Conservation (phyloP, 2,797 vertebrate species). For the Pseudochirops corinnae region DNA sequence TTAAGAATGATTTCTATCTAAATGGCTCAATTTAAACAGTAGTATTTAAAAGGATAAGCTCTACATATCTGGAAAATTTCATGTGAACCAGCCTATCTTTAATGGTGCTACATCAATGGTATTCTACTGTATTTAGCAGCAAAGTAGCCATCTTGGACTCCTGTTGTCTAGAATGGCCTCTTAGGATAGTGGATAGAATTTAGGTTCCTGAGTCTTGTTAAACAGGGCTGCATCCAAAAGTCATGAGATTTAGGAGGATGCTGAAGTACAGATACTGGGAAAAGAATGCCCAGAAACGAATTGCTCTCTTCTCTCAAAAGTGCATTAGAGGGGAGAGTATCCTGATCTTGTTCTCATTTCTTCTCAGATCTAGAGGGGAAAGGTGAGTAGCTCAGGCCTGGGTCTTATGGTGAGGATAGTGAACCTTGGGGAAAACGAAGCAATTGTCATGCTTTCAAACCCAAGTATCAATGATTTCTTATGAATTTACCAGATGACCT, state of each 20-base stretch:
- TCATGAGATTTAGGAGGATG: background rate
- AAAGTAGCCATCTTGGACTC: background rate
- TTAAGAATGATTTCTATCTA: background rate
- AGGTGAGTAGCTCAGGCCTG: background rate
- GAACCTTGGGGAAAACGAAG: background rate
- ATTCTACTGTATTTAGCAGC: background rate
- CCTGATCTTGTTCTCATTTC: background rate
- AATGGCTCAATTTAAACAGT: background rate
- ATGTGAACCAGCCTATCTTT: background rate
- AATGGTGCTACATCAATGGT: background rate
- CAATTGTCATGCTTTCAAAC: background rate
- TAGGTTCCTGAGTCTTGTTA: background rate
- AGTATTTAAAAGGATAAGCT: background rate
- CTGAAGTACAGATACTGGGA: background rate
- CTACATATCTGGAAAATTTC: background rate
- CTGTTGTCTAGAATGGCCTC: background rate
- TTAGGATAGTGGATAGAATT: background rate
- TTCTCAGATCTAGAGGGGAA: background rate
- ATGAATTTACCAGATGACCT: conserved; percentile 37
- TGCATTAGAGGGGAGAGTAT: background rate
- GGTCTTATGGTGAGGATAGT: background rate
- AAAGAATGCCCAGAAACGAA: background rate
- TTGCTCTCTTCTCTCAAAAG: background rate
- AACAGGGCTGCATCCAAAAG: background rate
- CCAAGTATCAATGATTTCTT: conserved; percentile 8